Percentiles rank a stretch among this genome's conserved stretches.
Evolutionary conservation across 2,113 vertebrate genomes (phyloP).

Genomic region (Pionites leucogaster): DNA sequence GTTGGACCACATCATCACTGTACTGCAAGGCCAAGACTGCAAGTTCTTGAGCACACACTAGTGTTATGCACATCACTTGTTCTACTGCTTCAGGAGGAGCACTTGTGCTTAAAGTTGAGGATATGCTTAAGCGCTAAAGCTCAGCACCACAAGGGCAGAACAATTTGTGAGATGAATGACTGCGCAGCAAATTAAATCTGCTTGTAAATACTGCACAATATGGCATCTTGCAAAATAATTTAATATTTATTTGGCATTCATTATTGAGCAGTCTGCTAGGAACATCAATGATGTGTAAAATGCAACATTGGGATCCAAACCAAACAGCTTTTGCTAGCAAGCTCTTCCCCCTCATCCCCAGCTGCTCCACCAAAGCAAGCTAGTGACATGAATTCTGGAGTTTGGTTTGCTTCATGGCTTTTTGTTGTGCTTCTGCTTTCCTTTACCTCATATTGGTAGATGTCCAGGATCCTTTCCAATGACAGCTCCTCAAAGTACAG

Average conservation of each 20-base stretch:
- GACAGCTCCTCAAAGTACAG: constrained; percentile 97
- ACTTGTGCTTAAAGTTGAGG: constrained; percentile 29
- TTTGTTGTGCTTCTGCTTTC: not conserved
- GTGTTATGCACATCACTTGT: not conserved
- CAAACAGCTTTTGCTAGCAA: not conserved
- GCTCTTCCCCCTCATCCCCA: not conserved
- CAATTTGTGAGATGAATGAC: constrained; percentile 15
- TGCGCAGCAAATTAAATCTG: constrained; percentile 50
- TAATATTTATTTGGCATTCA: constrained; percentile 50
- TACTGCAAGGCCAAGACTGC: not conserved
- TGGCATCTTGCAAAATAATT: constrained; percentile 46
- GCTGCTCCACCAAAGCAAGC: not conserved
- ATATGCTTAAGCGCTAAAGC: constrained; percentile 1
- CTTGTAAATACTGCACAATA: constrained; percentile 63
- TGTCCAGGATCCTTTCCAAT: constrained; percentile 93
- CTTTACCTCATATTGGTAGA: constrained; percentile 91
- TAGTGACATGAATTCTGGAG: constrained; percentile 13
- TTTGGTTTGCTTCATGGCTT: not conserved
- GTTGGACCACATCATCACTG: not conserved
- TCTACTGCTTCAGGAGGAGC: not conserved
- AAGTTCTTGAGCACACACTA: not conserved
- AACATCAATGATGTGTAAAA: constrained; percentile 21
- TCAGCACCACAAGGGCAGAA: not conserved
- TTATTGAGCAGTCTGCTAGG: constrained; percentile 50
- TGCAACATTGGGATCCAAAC: not conserved